Percentiles rank a stretch among this genome's conserved stretches.
phyloP scores from a whole-genome alignment of 1,140 invertebrate species.

The Nasonia longicornis region DNA sequence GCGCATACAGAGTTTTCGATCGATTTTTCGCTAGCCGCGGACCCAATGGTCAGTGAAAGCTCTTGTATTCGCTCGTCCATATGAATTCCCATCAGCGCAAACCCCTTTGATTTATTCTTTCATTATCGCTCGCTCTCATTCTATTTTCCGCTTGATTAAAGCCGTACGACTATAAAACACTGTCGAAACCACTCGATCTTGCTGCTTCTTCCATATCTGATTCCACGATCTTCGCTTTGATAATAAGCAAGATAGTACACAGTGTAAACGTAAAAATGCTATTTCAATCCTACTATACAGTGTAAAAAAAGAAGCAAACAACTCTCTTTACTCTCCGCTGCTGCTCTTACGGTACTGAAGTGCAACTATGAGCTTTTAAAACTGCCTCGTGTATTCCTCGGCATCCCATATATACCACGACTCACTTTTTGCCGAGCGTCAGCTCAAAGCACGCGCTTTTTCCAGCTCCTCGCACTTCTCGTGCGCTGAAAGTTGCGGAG shows the following conservation, averaged over 20 bases:
- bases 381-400: too few relatives aligned
- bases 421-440: too few relatives aligned
- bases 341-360: too few relatives aligned
- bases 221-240: too few relatives aligned
- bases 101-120: slow-evolving; percentile 21
- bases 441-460: not conserved
- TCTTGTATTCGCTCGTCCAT: not conserved
- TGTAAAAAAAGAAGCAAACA: too few relatives aligned
- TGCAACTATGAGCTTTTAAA: too few relatives aligned
- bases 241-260: too few relatives aligned
- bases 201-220: not conserved
- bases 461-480: not conserved
- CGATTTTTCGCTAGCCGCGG: not conserved
- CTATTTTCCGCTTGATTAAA: slow-evolving; percentile 8
- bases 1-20: not conserved
- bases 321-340: too few relatives aligned
- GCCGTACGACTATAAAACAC: not conserved
- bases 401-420: too few relatives aligned
- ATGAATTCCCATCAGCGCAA: not conserved
- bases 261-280: too few relatives aligned
- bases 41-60: not conserved
- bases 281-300: too few relatives aligned
- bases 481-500: not conserved
- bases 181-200: not conserved
- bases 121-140: not conserved